Evolutionary conservation across 2,797 vertebrate species (phyloP).

Genomic region (Vipera latastei): DNA sequence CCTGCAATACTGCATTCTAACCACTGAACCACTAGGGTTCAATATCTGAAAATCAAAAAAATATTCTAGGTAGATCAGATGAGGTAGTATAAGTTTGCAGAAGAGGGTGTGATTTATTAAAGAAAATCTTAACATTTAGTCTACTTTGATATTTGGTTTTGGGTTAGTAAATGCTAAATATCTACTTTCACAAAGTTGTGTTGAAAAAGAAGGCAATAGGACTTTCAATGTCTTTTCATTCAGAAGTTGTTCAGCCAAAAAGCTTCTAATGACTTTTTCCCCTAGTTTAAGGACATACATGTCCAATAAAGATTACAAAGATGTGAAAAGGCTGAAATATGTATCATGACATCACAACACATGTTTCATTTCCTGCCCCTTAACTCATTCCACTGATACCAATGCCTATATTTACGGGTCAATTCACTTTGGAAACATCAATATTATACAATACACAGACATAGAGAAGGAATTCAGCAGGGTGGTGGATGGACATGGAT

Average conservation of each 20-base stretch:
- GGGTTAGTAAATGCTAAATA: not conserved
- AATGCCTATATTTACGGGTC: not conserved
- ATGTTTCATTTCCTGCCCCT: not conserved
- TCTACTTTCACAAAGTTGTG: not conserved
- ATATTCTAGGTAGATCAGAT: not conserved
- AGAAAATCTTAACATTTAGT: not conserved
- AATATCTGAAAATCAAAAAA: not conserved
- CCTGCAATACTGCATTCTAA: not conserved
- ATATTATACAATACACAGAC: not conserved
- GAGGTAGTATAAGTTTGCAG: not conserved
- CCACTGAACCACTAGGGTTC: too few species aligned
- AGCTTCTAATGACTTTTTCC: not conserved
- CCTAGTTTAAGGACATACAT: not conserved
- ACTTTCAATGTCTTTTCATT: not conserved
- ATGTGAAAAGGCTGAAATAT: not conserved
- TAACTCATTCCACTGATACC: not conserved
- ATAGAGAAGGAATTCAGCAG: not conserved
- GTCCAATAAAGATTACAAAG: not conserved
- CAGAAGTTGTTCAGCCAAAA: not conserved
- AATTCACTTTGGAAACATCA: not conserved
- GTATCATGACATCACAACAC: not conserved
- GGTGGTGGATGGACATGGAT: not conserved
- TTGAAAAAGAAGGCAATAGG: not conserved
- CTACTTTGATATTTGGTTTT: not conserved
- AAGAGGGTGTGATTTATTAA: not conserved